phyloP scores from a whole-genome alignment of 2,888 invertebrate species.

The Agonopterix subpropinquella region DNA sequence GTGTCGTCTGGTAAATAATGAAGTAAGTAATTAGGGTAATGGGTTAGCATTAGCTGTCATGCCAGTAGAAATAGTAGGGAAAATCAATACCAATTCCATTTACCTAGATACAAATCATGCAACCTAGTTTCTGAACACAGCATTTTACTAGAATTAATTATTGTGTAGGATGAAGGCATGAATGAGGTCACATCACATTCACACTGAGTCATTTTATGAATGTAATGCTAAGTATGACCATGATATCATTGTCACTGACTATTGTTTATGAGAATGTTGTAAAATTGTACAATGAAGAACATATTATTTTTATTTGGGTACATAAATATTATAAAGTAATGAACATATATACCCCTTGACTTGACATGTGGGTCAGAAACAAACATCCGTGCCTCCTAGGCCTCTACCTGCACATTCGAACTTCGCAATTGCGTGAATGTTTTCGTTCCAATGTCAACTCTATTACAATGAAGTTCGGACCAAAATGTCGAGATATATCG shows the following conservation, averaged over 20 bases:
- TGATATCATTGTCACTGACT: not conserved
- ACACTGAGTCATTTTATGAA: slow-evolving; percentile 11
- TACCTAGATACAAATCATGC: not conserved
- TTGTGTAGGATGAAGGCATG: slow-evolving; percentile 13
- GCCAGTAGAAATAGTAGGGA: not conserved
- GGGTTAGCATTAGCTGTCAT: not conserved
- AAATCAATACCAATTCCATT: not conserved
- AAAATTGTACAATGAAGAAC: not conserved
- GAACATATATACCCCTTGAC: no score
- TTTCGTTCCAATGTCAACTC: no score
- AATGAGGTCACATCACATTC: slow-evolving; percentile 7
- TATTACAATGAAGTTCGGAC: no score
- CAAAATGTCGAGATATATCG: no score
- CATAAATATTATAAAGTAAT: no score
- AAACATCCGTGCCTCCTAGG: no score
- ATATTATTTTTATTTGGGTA: no score
- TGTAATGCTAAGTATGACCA: not conserved
- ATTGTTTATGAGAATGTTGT: not conserved
- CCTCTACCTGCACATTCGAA: no score
- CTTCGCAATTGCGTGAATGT: no score
- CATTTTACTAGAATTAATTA: slow-evolving; percentile 3
- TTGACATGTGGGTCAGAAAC: no score
- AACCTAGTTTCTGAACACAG: not conserved
- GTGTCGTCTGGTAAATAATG: not conserved
- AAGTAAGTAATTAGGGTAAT: not conserved